These are phyloP conservation scores for Calypte anna DNA, from an alignment of 2,113 vertebrate species.

Conservation along the genomic window DNA sequence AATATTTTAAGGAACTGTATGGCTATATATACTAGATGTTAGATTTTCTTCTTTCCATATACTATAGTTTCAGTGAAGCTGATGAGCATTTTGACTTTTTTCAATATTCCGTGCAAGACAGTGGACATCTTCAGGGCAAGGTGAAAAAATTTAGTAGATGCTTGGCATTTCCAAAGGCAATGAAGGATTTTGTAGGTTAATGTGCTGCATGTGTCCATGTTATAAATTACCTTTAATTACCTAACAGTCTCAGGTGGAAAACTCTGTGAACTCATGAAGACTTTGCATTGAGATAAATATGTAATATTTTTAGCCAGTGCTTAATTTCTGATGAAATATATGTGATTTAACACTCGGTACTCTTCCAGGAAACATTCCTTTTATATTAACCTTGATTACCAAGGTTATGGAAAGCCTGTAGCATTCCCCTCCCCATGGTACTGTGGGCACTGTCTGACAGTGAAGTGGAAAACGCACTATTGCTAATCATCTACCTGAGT, in stretches of 20 bases:
- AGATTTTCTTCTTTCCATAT: not conserved
- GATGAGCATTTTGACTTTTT: not conserved
- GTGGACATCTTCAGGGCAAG: not conserved
- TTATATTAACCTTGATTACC: constrained; percentile 46
- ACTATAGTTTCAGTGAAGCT: not conserved
- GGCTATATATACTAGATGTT: not conserved
- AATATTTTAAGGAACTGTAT: not conserved
- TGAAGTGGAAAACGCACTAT: not conserved
- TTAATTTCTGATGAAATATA: not conserved
- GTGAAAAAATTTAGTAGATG: not conserved
- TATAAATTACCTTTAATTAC: not conserved
- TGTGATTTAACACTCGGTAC: not conserved
- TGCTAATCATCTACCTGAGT: not conserved
- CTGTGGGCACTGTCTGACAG: not conserved
- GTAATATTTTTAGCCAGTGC: not conserved
- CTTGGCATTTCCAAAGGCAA: not conserved
- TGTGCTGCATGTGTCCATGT: not conserved
- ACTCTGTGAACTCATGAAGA: not conserved
- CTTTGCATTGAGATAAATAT: not conserved
- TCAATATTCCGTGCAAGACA: not conserved
- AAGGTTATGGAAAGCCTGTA: constrained; percentile 2
- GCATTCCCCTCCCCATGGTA: not conserved
- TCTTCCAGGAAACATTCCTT: constrained; percentile 21
- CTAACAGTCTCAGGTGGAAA: not conserved
- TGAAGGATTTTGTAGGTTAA: not conserved